These are phyloP conservation scores for Mythimna impura DNA, from an alignment of 2,888 invertebrate genomes.

Conservation along the genomic window DNA sequence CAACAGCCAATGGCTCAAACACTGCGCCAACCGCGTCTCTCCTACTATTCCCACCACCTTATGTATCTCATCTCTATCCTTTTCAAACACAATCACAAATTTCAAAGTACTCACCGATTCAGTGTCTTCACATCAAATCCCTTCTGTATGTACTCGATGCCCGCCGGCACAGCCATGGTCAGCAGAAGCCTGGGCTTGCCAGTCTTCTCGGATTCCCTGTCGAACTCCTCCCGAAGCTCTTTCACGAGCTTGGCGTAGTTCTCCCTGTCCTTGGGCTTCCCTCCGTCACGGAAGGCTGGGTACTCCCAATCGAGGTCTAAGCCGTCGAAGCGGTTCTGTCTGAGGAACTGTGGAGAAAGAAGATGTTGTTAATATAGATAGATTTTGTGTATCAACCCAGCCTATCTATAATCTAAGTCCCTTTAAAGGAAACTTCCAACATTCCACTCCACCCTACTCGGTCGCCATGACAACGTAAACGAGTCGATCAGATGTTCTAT, in stretches of 20 bases:
- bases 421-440: neutral
- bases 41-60: neutral
- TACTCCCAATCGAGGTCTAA: slow-evolving; percentile 98
- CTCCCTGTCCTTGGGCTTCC: slow-evolving; percentile 94
- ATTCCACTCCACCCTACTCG: neutral
- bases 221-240: slow-evolving; percentile 97
- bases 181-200: slow-evolving; percentile 94
- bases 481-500: neutral
- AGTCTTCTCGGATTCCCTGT: slow-evolving; percentile 95
- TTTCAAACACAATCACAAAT: neutral
- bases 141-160: slow-evolving; percentile 97
- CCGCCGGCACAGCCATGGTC: slow-evolving; percentile 98
- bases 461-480: neutral
- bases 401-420: neutral
- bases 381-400: neutral
- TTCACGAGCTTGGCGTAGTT: slow-evolving; percentile 97
- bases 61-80: too few species aligned
- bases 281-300: slow-evolving; percentile 95
- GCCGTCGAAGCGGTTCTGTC: slow-evolving; percentile 98
- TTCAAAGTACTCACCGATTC: slow-evolving; percentile 92
- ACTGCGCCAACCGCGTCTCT: neutral
- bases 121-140: slow-evolving; percentile 97
- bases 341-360: slow-evolving; percentile 91
- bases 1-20: too few species aligned
- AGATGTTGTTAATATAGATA: neutral